Evolutionary conservation across 2,888 invertebrate species (phyloP).

Genomic region (Ametastegia equiseti): DNA sequence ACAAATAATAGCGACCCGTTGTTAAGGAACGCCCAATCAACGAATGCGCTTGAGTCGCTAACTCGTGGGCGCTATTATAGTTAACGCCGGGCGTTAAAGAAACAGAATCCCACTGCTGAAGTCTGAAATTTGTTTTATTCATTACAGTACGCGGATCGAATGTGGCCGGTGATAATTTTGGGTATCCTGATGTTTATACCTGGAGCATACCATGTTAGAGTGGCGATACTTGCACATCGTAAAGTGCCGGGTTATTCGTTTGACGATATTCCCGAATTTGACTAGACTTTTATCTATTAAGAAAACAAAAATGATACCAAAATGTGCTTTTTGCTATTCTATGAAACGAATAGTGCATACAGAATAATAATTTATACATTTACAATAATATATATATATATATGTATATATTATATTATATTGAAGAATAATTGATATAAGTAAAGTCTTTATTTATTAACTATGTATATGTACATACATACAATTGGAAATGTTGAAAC

Average conservation of each 20-base stretch:
- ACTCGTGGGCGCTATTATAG: too few species aligned
- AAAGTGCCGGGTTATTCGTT: constrained; percentile 91
- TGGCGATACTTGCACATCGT: constrained; percentile 91
- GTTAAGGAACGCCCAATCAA: too few species aligned
- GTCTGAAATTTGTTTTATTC: constrained; percentile 49
- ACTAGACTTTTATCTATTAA: constrained; percentile 74
- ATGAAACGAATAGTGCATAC: constrained; percentile 14
- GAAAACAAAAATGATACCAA: constrained; percentile 37
- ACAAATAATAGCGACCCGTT: too few species aligned
- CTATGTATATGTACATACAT: not conserved
- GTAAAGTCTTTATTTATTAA: not conserved
- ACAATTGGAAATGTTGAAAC: constrained; percentile 18
- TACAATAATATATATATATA: constrained; percentile 7
- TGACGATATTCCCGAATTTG: constrained; percentile 93
- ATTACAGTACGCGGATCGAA: constrained; percentile 87
- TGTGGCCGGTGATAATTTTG: constrained; percentile 93
- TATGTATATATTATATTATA: not conserved
- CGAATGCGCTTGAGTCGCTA: too few species aligned
- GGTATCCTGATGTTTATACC: constrained; percentile 94
- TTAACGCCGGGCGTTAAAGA: too few species aligned
- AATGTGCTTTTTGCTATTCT: constrained; percentile 46
- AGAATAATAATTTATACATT: constrained; percentile 23
- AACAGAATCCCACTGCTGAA: too few species aligned
- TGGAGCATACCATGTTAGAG: constrained; percentile 92
- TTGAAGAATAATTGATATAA: not conserved